Evolutionary conservation across 1,140 invertebrate species (phyloP).

Genomic region (Asobara japonica): DNA sequence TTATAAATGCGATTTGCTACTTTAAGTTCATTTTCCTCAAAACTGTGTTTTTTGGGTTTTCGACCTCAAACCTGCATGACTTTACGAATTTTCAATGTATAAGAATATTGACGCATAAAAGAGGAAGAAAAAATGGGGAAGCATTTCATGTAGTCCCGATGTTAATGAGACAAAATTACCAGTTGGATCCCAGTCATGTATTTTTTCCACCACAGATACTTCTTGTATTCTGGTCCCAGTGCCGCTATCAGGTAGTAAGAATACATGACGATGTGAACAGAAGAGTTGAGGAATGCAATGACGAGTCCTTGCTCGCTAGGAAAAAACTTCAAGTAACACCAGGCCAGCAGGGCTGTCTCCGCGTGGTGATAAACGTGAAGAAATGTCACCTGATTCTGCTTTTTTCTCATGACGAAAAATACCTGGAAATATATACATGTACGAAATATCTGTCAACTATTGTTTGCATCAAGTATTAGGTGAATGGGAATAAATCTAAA

Average conservation of each 20-base stretch:
- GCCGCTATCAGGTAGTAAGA: slow-evolving; percentile 79
- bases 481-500: no score
- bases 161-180: slow-evolving; percentile 61
- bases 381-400: slow-evolving; percentile 71
- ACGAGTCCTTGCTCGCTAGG: slow-evolving; percentile 68
- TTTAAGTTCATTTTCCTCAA: no score
- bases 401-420: slow-evolving; percentile 73
- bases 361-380: slow-evolving; percentile 75
- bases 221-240: slow-evolving; percentile 74
- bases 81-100: no score
- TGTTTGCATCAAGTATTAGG: no score
- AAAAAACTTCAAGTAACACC: slow-evolving; percentile 66
- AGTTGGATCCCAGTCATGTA: slow-evolving; percentile 81
- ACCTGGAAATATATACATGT: slow-evolving; percentile 63
- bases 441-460: no score
- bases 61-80: no score
- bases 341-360: slow-evolving; percentile 65
- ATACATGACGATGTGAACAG: slow-evolving; percentile 82
- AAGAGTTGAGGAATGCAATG: slow-evolving; percentile 70
- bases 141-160: background rate
- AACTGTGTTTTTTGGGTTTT: no score
- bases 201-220: slow-evolving; percentile 85
- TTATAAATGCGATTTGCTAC: no score
- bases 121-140: no score
- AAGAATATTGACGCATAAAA: no score